These are phyloP conservation scores for Thrips palmi DNA, from an alignment of 1,140 invertebrate genomes.

Conservation along the genomic window DNA sequence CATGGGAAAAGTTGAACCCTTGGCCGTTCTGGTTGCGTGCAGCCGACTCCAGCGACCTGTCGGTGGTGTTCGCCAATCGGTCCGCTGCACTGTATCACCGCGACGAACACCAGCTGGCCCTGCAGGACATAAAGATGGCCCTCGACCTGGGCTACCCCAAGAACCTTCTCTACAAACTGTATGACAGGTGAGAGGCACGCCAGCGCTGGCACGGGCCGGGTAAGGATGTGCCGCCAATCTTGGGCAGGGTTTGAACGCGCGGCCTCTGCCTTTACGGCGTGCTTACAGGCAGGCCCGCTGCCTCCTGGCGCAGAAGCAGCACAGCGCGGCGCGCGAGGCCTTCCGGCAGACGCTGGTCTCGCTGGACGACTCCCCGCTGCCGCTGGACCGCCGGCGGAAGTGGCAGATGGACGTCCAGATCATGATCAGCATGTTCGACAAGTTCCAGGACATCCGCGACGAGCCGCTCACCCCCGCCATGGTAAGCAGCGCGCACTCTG, in stretches of 20 bases:
- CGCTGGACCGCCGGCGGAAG: constrained; percentile 41
- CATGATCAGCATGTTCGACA: constrained; percentile 46
- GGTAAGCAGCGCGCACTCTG: background rate
- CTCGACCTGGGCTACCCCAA: constrained; percentile 50
- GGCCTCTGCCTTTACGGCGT: too few relatives aligned
- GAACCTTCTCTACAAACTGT: constrained; percentile 54
- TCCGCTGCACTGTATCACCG: constrained; percentile 73
- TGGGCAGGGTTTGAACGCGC: too few relatives aligned
- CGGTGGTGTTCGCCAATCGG: constrained; percentile 66
- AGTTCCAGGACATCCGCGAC: constrained; percentile 16
- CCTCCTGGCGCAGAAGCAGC: constrained; percentile 47
- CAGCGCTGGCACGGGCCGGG: background rate
- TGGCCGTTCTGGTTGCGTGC: background rate
- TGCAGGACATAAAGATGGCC: constrained; percentile 52
- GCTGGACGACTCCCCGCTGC: constrained; percentile 42
- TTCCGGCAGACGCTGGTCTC: constrained; percentile 41
- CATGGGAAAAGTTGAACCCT: background rate
- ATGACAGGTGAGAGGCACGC: constrained; percentile 34
- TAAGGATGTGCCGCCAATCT: too few relatives aligned
- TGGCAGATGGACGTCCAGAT: constrained; percentile 45
- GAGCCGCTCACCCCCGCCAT: constrained; percentile 5
- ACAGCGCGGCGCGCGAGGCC: constrained; percentile 41
- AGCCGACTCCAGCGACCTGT: constrained; percentile 28
- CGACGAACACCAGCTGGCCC: constrained; percentile 39
- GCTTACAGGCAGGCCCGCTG: constrained; percentile 37